Percentiles rank a stretch among this genome's conserved stretches.
phyloP scores from a whole-genome alignment of 2,797 vertebrate species.

The Parauchenoglanis punctatus region DNA sequence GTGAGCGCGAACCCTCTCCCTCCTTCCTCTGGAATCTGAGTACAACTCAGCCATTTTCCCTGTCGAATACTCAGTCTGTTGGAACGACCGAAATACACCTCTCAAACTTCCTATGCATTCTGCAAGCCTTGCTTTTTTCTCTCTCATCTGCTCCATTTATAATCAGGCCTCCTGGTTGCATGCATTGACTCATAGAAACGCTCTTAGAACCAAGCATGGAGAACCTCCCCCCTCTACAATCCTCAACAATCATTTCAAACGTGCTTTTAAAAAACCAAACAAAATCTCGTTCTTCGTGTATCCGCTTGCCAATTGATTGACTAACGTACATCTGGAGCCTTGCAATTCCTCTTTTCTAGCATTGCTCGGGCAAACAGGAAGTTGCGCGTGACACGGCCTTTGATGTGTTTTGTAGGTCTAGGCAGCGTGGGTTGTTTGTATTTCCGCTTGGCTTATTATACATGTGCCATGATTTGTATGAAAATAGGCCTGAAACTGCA shows the following conservation, averaged over 20 bases:
- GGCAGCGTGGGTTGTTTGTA: conserved; percentile 72
- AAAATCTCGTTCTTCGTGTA: conserved; percentile 42
- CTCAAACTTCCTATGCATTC: conserved; percentile 15
- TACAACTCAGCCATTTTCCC: background rate
- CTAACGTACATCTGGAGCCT: conserved; percentile 53
- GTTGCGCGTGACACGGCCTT: conserved; percentile 58
- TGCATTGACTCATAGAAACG: conserved; percentile 34
- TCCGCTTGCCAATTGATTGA: conserved; percentile 52
- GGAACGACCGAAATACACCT: conserved; percentile 22
- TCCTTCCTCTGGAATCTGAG: background rate
- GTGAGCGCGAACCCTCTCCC: background rate
- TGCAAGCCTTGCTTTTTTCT: conserved; percentile 16
- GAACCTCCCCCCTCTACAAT: conserved; percentile 43
- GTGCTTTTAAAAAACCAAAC: conserved; percentile 40
- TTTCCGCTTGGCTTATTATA: conserved; percentile 76
- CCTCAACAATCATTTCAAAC: conserved; percentile 37
- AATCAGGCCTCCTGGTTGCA: conserved; percentile 39
- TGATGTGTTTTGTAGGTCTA: conserved; percentile 73
- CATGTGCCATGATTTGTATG: conserved; percentile 77
- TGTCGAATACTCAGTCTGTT: background rate
- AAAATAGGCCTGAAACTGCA: conserved; percentile 81
- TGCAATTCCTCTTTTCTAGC: conserved; percentile 36
- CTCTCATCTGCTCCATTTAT: conserved; percentile 42
- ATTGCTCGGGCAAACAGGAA: conserved; percentile 56
- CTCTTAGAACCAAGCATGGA: conserved; percentile 35